Base-by-base conservation (phyloP, 2,113 vertebrate species). In the Rhombomys opimus region DNA sequence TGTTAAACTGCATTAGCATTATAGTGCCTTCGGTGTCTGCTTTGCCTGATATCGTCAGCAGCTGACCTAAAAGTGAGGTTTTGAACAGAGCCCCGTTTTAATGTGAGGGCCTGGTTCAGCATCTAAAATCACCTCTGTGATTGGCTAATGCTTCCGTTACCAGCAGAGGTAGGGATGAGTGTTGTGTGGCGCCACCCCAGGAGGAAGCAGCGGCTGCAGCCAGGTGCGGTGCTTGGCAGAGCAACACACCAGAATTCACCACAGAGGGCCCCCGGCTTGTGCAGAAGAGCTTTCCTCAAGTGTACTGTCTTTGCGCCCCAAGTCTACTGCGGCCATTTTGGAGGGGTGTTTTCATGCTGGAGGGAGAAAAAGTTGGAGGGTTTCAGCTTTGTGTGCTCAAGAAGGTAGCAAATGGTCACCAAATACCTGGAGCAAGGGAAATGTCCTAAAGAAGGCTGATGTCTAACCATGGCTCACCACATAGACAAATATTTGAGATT, bases 241-340 rank as follows among this genome's bases (percentile, higher is more conserved):
- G 81, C 41, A 87, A 63, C 63, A n/a, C 8, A 3, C 76, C 80
- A 91, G 95, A 82, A 46, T 41, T 90, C 68, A 81, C 65, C 73
- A 86, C 50, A 52, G 84, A 91, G 65, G 70, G 46, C 95, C 76
- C 76, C 68, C 90, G 54, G 73, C 35, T 15, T 22, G 14, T 41
- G 61, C 35, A 52, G 72, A 73, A 76, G 81, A 75, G 50, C 35
- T 17, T 84, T 93, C 94, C 61, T 57, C 57, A 89, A 76, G 20
- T 93, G 82, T 61, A 30, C 86, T 97, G 95, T 68, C 91, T 94
- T 96, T 90, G 81, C 38, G 90, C n/a, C 72, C 35, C 22, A 82
- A 95, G 96, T 87, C 90, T 95, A 81, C 91, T 80, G 67, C 35
- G 70, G 61, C 93, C 94, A 95, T 94, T 96, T 95, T 94, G 67